Conservation (phyloP, 2,888 invertebrate genomes). For the Chrysopilus asiliformis region DNA sequence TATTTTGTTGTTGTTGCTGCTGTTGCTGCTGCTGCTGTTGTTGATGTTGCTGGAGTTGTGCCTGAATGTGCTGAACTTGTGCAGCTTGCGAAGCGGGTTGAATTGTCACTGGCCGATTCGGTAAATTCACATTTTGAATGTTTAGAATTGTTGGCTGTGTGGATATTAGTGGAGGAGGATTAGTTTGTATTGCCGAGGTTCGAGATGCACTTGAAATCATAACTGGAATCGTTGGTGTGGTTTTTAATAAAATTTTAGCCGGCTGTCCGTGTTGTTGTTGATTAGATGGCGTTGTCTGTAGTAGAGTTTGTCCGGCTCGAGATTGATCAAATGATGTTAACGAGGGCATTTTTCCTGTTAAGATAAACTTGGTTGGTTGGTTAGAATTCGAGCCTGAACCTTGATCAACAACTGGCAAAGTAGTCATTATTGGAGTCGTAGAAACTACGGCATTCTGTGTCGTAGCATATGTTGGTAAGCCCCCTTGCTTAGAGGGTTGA, state of each 20-base stretch:
- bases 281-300: slow-evolving; percentile 24
- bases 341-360: slow-evolving; percentile 27
- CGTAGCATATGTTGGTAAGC: slow-evolving; percentile 26
- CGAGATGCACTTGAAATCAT: slow-evolving; percentile 23
- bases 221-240: slow-evolving; percentile 29
- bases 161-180: slow-evolving; percentile 34
- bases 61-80: slow-evolving; percentile 32
- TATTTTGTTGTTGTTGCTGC: slow-evolving; percentile 27
- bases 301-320: slow-evolving; percentile 24
- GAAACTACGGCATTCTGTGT: slow-evolving; percentile 9
- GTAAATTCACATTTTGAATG: slow-evolving; percentile 34
- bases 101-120: slow-evolving; percentile 33
- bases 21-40: slow-evolving; percentile 21
- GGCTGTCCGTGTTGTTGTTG: slow-evolving; percentile 23
- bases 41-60: slow-evolving; percentile 31
- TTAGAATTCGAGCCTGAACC: neutral
- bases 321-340: slow-evolving; percentile 30
- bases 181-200: slow-evolving; percentile 19
- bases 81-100: slow-evolving; percentile 35
- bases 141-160: slow-evolving; percentile 28
- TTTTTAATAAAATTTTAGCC: slow-evolving; percentile 34
- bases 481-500: slow-evolving; percentile 29
- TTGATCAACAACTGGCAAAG: neutral
- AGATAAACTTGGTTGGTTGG: slow-evolving; percentile 25
- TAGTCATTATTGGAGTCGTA: slow-evolving; percentile 1